These are phyloP conservation scores for Probosciger aterrimus DNA, from an alignment of 2,113 vertebrate species.

Conservation along the genomic window DNA sequence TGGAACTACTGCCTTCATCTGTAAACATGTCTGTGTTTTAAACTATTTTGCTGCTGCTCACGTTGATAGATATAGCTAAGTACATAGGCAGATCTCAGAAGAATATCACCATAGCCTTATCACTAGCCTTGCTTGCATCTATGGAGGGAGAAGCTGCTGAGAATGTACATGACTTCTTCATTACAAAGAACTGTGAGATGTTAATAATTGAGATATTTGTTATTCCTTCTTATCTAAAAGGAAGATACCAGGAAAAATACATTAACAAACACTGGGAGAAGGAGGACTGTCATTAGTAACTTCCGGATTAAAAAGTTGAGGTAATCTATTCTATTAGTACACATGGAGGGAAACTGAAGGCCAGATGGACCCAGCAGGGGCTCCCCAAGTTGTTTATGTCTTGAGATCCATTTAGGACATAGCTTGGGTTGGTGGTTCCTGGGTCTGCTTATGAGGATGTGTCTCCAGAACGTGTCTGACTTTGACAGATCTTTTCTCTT, in stretches of 20 bases:
- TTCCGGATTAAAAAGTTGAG: neutral
- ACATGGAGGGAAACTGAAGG: neutral
- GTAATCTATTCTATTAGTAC: neutral
- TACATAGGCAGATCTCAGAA: neutral
- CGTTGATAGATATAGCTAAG: neutral
- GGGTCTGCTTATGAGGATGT: neutral
- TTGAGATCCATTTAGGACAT: neutral
- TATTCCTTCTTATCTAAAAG: neutral
- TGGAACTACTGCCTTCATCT: neutral
- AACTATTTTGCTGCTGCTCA: neutral
- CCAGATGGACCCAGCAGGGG: fast-evolving
- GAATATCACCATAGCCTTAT: neutral
- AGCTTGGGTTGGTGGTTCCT: neutral
- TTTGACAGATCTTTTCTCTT: neutral
- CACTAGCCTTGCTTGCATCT: neutral
- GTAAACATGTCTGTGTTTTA: neutral
- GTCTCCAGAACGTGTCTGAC: neutral
- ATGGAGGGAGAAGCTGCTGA: neutral
- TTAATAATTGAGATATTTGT: neutral
- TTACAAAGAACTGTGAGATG: neutral
- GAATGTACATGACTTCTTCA: neutral
- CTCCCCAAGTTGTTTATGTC: neutral
- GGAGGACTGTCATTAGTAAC: neutral
- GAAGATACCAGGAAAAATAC: neutral
- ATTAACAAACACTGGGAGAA: neutral